Evolutionary conservation across 2,113 vertebrate species (phyloP), one percentile per base, ranked within the genome.

Genomic region (Aphyosemion australe): DNA sequence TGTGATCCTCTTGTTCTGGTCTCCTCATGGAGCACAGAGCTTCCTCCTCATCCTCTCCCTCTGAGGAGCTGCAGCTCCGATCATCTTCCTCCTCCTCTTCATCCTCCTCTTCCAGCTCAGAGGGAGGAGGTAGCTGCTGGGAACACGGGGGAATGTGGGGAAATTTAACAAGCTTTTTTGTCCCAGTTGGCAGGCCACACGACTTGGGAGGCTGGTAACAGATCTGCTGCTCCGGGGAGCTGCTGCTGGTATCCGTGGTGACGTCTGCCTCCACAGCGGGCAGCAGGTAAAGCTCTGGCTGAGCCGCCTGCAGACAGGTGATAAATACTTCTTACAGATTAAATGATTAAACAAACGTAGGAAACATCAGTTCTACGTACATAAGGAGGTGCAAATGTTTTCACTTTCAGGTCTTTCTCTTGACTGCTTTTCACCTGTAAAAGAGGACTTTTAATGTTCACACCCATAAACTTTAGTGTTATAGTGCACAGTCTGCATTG

Each of bases 211-310:
- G 78, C 75, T 50, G 79, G 84, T 56, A 72, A 43, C 72, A 75
- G 63, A 52, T 49, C 61, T 89, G 82, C 34, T 69, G 71, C 75
- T 85, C 76, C 56, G 82, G 54, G 56, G 72, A 81, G 87, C 81
- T 84, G 8, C 80, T 86, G 63, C 53, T 82, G 37, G 74, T 91
- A 70, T 94, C 91, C 74, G 88, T 74, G 77, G 77, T 83, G 74
- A 88, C 53, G 79, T 91, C 88, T 42, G 80, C 84, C 55, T 92
- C 91, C 76, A 80, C 75, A 55, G 74, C 56, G 12, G 93, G 91
- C 78, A 98, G 89, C 78, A 98, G 91, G 89, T 97, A 98, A 0
- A 98, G 92, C 84, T 98, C 96, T 8, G 96, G 94, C 80, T 95
- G 89, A 47, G 90, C 90, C 61, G 96, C 94, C 97, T 98, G 31